Evolutionary conservation across 2,888 invertebrate species (phyloP), one percentile per base, ranked within the genome.

Genomic region (Melieria picta): DNA sequence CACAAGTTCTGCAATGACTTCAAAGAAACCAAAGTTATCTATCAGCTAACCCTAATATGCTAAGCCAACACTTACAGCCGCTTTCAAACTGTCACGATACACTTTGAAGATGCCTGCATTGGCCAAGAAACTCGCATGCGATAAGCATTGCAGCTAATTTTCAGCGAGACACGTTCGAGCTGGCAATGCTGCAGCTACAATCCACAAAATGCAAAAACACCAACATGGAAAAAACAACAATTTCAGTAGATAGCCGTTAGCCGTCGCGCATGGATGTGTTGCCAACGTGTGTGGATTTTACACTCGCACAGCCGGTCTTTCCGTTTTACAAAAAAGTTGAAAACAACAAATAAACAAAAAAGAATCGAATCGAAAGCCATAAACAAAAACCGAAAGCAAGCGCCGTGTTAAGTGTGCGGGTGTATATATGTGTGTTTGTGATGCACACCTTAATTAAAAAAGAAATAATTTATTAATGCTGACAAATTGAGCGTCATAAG

Each of bases 171-270:
- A 10, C 13, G 9, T 61, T 46, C 0, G 1, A 45, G 30, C 55
- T 62, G 68, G 68, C 68, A 69, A 56, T 62, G 42, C 62, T 16
- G n/a, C 11, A 11, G 30, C 5, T n/a, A 52, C 11, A 52, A 46
- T 69, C 68, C 62, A 69, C 68, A 69, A 46, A 50, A 47, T 52
- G 68, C 68, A 68, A 48, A 42, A 61, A 60, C 43, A 11, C 5
- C 16, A 69, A 52, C 61, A 58, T 63, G 65, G 30, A 30, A 30
- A 30, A 50, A 69, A 57, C 43, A 58, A 65, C 30, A 56, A 48
- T 50, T 74, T 77, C 69, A 77, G 76, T 77, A 72, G 72, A 71
- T 76, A 69, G 72, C 71, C 58, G 74, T 74, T 74, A 69, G 67
- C 71, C 72, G 73, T 69, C 60, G 69, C 66, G 77, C 75, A 60